Evolutionary conservation across 2,113 vertebrate species (phyloP).

Genomic region (Nansenia antarctica): DNA sequence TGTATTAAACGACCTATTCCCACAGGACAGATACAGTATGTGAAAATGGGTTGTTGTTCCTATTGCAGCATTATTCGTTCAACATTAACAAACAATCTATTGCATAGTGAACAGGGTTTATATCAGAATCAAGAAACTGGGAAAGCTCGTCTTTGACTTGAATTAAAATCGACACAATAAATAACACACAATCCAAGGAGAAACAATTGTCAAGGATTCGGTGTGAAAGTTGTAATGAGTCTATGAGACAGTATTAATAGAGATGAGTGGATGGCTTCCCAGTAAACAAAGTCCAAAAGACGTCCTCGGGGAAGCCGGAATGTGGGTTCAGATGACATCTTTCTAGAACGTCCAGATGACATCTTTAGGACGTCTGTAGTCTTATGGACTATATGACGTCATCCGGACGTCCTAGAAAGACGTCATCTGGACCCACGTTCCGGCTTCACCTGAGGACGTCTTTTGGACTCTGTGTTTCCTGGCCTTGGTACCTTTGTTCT

Average conservation of each 20-base stretch:
- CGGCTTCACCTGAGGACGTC: too few relatives aligned
- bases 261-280: neutral
- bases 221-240: too few relatives aligned
- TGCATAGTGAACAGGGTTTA: neutral
- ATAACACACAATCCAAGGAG: too few relatives aligned
- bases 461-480: neutral
- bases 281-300: too few relatives aligned
- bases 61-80: neutral
- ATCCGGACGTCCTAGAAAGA: too few relatives aligned
- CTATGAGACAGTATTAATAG: too few relatives aligned
- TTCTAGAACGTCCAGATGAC: too few relatives aligned
- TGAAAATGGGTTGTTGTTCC: neutral
- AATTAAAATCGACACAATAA: neutral
- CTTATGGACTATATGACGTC: neutral
- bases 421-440: too few relatives aligned
- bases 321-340: too few relatives aligned
- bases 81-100: neutral
- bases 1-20: neutral
- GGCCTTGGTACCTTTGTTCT: slow-evolving; percentile 83
- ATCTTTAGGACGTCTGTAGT: too few relatives aligned
- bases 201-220: too few relatives aligned
- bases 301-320: too few relatives aligned
- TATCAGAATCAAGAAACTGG: neutral
- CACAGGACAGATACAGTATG: neutral
- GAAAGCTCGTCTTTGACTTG: neutral